Conservation (phyloP, 1,140 invertebrate genomes). For the Drosophila teissieri region DNA sequence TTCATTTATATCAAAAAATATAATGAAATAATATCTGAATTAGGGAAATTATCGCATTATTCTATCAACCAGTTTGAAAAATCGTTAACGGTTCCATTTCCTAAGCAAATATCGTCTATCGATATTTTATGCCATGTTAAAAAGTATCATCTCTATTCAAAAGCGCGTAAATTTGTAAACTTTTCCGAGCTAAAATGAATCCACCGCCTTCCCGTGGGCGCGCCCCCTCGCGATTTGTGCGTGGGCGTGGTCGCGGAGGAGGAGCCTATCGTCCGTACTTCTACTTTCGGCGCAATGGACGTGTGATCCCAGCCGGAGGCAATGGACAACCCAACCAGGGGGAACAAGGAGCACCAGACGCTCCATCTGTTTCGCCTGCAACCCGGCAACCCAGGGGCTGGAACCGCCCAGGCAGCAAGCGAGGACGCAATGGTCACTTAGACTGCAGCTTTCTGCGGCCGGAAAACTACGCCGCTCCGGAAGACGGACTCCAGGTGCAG, state of each 20-base stretch:
- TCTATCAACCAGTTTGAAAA: neutral
- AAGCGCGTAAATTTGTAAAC: slow-evolving; percentile 40
- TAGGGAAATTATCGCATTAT: neutral
- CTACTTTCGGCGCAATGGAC: slow-evolving; percentile 76
- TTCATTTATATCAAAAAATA: neutral
- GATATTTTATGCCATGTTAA: neutral
- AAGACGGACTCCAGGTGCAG: slow-evolving; percentile 54
- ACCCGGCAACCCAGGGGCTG: slow-evolving; percentile 50
- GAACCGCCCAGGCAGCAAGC: slow-evolving; percentile 17
- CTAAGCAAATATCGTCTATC: neutral
- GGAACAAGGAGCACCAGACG: neutral
- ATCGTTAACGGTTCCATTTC: neutral
- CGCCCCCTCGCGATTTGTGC: slow-evolving; percentile 53
- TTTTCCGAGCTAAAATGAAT: slow-evolving; percentile 30
- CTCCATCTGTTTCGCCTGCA: neutral
- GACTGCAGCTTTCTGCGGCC: slow-evolving; percentile 61
- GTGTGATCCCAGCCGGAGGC: slow-evolving; percentile 68
- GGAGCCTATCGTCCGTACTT: slow-evolving; percentile 69
- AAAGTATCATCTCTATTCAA: neutral
- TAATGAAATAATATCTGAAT: neutral
- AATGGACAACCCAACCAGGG: slow-evolving; percentile 21
- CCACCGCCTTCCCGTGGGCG: slow-evolving; percentile 35
- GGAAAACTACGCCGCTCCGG: slow-evolving; percentile 72
- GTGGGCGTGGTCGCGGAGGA: slow-evolving; percentile 64
- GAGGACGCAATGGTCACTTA: slow-evolving; percentile 6